Conservation (phyloP, 2,113 vertebrate species). For the Platanista minor region DNA sequence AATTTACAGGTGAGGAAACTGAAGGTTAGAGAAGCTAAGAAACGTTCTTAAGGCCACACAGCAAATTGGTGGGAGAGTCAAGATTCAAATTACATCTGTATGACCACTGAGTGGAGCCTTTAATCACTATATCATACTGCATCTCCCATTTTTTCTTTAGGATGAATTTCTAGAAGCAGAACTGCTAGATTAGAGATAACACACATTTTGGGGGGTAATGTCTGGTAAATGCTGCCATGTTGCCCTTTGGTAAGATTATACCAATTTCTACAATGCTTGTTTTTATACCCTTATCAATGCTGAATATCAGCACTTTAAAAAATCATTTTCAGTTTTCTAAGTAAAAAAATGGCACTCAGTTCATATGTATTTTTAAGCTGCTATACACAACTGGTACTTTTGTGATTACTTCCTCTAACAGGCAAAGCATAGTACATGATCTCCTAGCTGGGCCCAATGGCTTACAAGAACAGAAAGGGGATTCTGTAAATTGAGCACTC, state of each 20-base stretch:
- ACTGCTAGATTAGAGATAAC: background rate
- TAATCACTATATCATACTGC: background rate
- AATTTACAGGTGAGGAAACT: background rate
- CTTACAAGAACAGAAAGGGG: background rate
- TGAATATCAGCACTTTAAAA: background rate
- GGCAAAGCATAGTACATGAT: background rate
- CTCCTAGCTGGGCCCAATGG: background rate
- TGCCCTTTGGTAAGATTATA: background rate
- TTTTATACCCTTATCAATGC: background rate
- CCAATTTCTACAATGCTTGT: background rate
- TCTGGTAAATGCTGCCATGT: background rate
- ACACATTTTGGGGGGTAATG: background rate
- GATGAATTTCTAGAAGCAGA: background rate
- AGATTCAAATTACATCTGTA: background rate
- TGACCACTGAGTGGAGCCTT: background rate
- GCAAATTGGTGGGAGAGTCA: background rate
- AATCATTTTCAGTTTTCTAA: background rate
- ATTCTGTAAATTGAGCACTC: background rate
- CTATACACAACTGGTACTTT: background rate
- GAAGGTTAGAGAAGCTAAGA: background rate
- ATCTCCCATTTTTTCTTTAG: background rate
- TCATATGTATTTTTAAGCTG: background rate
- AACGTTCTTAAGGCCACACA: background rate
- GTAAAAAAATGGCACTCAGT: background rate
- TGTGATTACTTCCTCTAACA: background rate